Evolutionary conservation across 2,888 invertebrate genomes (phyloP).

Genomic region (Caradrina kadenii): DNA sequence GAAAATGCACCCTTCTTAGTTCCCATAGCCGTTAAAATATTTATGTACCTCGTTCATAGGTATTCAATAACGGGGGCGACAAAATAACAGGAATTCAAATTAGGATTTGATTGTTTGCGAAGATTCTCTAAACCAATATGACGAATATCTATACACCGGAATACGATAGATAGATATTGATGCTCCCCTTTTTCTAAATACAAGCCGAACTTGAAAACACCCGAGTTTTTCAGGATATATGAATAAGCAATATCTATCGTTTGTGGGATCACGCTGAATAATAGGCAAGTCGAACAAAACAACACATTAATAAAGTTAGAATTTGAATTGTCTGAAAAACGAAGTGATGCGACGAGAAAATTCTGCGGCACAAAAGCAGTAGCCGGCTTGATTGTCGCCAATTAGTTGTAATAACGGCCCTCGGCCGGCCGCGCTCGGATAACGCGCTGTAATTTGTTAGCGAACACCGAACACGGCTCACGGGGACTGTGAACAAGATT

Average conservation of each 20-base stretch:
- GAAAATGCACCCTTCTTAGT: conserved; percentile 51
- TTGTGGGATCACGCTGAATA: conserved; percentile 35
- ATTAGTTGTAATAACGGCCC: conserved; percentile 88
- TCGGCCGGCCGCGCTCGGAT: conserved; percentile 74
- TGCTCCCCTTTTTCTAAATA: conserved; percentile 23
- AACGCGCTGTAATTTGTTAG: conserved; percentile 84
- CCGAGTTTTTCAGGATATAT: conserved; percentile 33
- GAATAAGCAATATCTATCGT: conserved; percentile 29
- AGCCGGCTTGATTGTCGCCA: conserved; percentile 86
- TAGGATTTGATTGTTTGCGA: conserved; percentile 26
- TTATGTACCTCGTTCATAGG: conserved; percentile 22
- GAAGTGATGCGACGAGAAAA: conserved; percentile 72
- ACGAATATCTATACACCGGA: conserved; percentile 19
- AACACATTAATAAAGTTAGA: conserved; percentile 39
- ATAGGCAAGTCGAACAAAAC: conserved; percentile 45
- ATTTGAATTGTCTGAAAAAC: conserved; percentile 66
- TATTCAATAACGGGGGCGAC: conserved; percentile 32
- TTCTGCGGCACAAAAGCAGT: conserved; percentile 78
- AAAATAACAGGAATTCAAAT: conserved; percentile 35
- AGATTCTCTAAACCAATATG: conserved; percentile 19
- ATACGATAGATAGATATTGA: conserved; percentile 32
- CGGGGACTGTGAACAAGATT: conserved; percentile 77
- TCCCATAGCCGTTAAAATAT: conserved; percentile 37
- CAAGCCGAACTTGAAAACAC: conserved; percentile 28
- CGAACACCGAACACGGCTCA: conserved; percentile 66